Evolutionary conservation across 1,140 invertebrate genomes (phyloP).

Genomic region (Ridgeia piscesae): DNA sequence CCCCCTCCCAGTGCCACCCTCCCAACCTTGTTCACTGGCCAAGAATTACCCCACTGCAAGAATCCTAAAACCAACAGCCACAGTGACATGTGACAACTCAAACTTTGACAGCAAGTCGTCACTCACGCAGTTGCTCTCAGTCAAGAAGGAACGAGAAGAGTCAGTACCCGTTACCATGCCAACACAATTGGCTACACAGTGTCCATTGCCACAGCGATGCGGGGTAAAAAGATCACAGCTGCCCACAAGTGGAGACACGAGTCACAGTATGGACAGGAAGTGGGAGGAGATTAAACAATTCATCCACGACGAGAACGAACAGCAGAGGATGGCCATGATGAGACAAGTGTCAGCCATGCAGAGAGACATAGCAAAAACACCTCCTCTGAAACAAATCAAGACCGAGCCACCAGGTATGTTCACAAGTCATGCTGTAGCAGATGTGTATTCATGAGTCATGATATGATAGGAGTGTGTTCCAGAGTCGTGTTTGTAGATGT

Average conservation of each 20-base stretch:
- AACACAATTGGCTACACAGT: background rate
- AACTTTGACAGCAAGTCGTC: background rate
- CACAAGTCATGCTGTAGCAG: no score
- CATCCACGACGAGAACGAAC: constrained; percentile 56
- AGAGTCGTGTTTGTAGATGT: background rate
- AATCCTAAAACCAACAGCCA: background rate
- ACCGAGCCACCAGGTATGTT: constrained; percentile 8
- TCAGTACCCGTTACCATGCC: background rate
- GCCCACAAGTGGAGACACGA: constrained; percentile 21
- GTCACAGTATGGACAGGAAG: constrained; percentile 42
- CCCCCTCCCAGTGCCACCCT: background rate
- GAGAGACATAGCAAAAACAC: background rate
- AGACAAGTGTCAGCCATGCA: background rate
- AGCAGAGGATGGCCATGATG: background rate
- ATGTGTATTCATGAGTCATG: background rate
- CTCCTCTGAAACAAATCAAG: constrained; percentile 9
- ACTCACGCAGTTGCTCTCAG: background rate
- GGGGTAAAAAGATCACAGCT: constrained; percentile 3
- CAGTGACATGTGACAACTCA: background rate
- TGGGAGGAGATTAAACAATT: constrained; percentile 53
- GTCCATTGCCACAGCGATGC: constrained; percentile 14
- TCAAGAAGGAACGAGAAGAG: no score
- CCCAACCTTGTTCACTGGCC: background rate
- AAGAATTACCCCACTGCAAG: constrained; percentile 1
- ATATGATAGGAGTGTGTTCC: background rate